These are phyloP conservation scores for Umimayanthus chanpuru DNA, from an alignment of 92 coral and sea anemone genomes.

Conservation along the genomic window DNA sequence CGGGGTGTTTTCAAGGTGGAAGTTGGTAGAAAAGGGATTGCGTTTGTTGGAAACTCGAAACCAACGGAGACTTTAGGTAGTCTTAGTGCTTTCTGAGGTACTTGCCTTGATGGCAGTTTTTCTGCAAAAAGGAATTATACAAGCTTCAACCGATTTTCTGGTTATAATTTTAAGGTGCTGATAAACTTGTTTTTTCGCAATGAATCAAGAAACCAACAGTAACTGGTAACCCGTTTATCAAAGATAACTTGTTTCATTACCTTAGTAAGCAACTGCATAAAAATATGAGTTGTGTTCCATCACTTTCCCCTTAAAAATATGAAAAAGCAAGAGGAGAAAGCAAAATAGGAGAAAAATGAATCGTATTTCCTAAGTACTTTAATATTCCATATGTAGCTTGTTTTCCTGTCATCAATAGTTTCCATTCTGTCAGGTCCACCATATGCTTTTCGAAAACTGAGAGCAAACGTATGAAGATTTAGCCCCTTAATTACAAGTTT, in stretches of 20 bases:
- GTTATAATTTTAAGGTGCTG: background rate
- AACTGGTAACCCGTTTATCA: too few species aligned
- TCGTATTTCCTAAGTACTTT: too few species aligned
- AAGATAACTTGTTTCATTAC: too few species aligned
- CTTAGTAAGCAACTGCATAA: too few species aligned
- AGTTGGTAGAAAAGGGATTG: background rate
- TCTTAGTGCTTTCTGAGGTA: background rate
- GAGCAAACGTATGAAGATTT: background rate
- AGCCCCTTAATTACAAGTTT: background rate
- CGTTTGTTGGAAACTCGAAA: constrained; percentile 10
- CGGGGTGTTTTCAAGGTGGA: background rate
- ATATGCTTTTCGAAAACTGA: background rate
- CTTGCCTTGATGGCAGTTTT: background rate
- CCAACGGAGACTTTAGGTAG: background rate
- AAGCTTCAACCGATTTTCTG: background rate
- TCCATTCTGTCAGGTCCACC: background rate
- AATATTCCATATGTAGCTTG: background rate
- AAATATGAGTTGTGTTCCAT: background rate
- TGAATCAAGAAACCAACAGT: background rate
- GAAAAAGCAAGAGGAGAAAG: too few species aligned
- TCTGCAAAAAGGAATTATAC: background rate
- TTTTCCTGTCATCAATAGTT: background rate
- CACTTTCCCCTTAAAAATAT: background rate
- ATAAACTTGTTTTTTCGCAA: background rate
- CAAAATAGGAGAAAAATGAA: too few species aligned